A percentile compares a stretch with the other conserved stretches of the same genome.
These are phyloP conservation scores for Drosophila mimetica DNA, from an alignment of 2,888 invertebrate species.

Conservation along the genomic window DNA sequence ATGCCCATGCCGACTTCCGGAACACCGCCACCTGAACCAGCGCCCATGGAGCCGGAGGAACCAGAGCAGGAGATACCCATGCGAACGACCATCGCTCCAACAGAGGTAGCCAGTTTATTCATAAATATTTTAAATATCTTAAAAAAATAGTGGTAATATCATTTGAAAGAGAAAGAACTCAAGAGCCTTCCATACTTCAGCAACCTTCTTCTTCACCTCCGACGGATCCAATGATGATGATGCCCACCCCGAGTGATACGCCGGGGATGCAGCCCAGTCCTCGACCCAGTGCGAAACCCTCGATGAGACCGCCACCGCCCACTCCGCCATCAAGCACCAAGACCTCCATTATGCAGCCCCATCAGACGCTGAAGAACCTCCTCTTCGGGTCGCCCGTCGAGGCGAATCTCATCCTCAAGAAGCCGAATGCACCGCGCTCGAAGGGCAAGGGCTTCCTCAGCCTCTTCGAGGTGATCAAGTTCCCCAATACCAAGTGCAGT, in stretches of 20 bases:
- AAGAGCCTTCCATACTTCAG: too few relatives aligned
- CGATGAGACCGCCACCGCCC: slow-evolving; percentile 35
- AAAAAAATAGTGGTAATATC: too few relatives aligned
- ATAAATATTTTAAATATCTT: too few relatives aligned
- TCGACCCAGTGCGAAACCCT: slow-evolving; percentile 24
- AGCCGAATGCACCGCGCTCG: slow-evolving; percentile 58
- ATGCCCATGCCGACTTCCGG: slow-evolving; percentile 43
- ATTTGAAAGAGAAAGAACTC: too few relatives aligned
- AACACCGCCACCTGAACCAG: slow-evolving; percentile 22
- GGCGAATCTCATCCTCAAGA: slow-evolving; percentile 78
- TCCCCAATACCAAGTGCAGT: slow-evolving; percentile 87
- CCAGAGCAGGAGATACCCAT: slow-evolving; percentile 67
- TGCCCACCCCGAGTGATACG: slow-evolving; percentile 29
- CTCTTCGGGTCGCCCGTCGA: slow-evolving; percentile 76
- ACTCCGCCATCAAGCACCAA: slow-evolving; percentile 57
- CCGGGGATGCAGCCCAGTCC: slow-evolving; percentile 1
- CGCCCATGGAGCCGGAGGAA: slow-evolving; percentile 33
- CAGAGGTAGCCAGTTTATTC: slow-evolving; percentile 17
- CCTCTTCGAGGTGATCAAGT: slow-evolving; percentile 89
- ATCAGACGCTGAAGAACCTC: slow-evolving; percentile 71
- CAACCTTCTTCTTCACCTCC: slow-evolving; percentile 26
- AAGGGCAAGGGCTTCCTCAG: slow-evolving; percentile 86
- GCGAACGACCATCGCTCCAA: slow-evolving; percentile 44
- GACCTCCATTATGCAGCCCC: slow-evolving; percentile 78
- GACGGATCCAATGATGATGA: slow-evolving; percentile 46